Base-by-base conservation (phyloP, 1,140 invertebrate species). In the Dermatophagoides farinae region DNA sequence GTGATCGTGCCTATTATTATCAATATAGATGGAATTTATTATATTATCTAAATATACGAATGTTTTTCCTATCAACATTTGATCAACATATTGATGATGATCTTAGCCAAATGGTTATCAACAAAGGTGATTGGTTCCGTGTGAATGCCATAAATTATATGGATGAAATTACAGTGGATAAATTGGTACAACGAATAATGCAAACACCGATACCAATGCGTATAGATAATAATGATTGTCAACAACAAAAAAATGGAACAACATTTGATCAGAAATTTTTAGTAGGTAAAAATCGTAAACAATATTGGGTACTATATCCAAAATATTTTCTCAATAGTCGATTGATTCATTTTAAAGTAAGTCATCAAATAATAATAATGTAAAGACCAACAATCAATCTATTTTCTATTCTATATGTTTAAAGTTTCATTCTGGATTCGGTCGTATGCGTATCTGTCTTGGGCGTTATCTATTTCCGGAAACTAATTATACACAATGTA, bases 251-350 rank as follows among this genome's bases (percentile, higher is more conserved):
- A 8, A 31, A 31, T 31, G 31, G 8, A 31, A 31, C 31, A 2
- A 31, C 31, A 12, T 18, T 47, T 4, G 57, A 18, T 1, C 40
- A 61, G 9, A 37, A 31, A 14, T 54, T 46, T 10, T 62, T 41
- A 14, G 20, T 64, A 6, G 57, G 57, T 11, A 58, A 57, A 11
- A 57, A 50, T 0, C n/a, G 44, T 11, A 61, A 39, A 31, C 64
- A 65, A 31, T 64, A 65, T 43, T 64, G 61, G 62, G 61, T 57
- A 25, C 64, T 65, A 49, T 64, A 57, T 55, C 64, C 64, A 18
- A 47, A 65, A 47, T 61, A 49, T 43, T 65, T 61, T 37, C 22
- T 65, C 8, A 55, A 63, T 39, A 64, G 58, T 22, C 46, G 20
- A 8, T 47, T 16, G 12, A 44, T 57, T 41, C 18, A 41, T 57